These are phyloP conservation scores for Lepus timidus DNA, from an alignment of 2,113 vertebrate species.

Conservation along the genomic window DNA sequence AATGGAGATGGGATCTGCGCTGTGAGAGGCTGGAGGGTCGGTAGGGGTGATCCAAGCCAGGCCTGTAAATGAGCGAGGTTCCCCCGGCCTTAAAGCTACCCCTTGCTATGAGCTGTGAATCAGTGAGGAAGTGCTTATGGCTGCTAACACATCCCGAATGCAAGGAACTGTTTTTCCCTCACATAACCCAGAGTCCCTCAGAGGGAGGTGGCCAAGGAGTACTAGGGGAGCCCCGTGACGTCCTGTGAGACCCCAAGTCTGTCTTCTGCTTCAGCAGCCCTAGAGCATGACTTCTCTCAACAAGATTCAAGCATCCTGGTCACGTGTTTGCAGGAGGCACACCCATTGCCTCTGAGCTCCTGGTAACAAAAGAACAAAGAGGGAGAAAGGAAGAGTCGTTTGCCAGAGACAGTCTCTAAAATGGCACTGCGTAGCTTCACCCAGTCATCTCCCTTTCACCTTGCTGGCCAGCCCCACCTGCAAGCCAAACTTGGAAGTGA, in stretches of 20 bases:
- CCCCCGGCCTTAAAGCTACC: neutral
- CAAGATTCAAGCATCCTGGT: neutral
- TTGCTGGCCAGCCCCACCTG: neutral
- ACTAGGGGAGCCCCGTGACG: neutral
- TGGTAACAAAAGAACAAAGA: neutral
- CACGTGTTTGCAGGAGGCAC: neutral
- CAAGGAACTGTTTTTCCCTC: neutral
- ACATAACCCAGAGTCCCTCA: neutral
- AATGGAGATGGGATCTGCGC: neutral
- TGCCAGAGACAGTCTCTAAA: neutral
- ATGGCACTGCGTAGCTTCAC: neutral
- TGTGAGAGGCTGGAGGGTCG: accelerated
- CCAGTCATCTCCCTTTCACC: neutral
- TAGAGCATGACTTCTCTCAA: neutral
- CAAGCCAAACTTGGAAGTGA: neutral
- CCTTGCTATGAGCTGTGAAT: neutral
- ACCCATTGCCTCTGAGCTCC: neutral
- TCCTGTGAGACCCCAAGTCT: neutral
- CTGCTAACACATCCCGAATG: accelerated
- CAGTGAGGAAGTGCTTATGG: accelerated
- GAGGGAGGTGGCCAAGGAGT: neutral
- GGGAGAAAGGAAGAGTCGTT: neutral
- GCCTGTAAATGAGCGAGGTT: neutral
- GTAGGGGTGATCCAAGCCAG: neutral
- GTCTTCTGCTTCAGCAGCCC: neutral